Evolutionary conservation across 2,113 vertebrate genomes (phyloP).

Genomic region (Microcebus lehilahytsara): DNA sequence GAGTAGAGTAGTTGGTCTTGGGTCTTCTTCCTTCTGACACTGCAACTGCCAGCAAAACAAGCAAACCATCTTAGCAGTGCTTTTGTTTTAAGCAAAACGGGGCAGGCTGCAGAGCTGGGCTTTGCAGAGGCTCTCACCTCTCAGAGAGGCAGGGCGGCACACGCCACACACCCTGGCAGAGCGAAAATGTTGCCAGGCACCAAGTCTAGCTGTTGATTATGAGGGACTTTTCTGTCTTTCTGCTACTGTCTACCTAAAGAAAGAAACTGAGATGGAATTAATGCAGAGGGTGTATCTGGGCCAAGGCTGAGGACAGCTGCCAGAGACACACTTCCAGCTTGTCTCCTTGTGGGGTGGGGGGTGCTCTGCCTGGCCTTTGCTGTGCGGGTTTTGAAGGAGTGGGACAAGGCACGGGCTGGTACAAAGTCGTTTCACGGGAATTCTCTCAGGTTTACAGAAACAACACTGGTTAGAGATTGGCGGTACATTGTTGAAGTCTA

Average conservation of each 20-base stretch:
- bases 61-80: not conserved
- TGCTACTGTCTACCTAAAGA: not conserved
- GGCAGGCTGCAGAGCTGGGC: rapidly evolving
- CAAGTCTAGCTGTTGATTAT: not conserved
- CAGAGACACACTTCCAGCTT: not conserved
- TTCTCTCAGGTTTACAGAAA: not conserved
- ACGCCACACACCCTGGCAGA: too few species aligned
- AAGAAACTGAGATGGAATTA: not conserved
- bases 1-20: not conserved
- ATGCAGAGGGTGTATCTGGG: not conserved
- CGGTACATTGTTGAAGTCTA: not conserved
- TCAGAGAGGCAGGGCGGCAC: too few species aligned
- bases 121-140: too few species aligned
- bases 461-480: not conserved
- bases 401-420: not conserved
- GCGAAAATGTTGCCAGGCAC: rapidly evolving
- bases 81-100: not conserved
- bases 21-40: not conserved
- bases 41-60: not conserved
- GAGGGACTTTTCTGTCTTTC: not conserved
- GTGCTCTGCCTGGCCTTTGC: too few species aligned
- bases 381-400: not conserved
- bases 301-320: not conserved
- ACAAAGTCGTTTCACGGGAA: not conserved
- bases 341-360: too few species aligned